phyloP scores from a whole-genome alignment of 2,113 vertebrate genomes.

The Platysternon megacephalum region DNA sequence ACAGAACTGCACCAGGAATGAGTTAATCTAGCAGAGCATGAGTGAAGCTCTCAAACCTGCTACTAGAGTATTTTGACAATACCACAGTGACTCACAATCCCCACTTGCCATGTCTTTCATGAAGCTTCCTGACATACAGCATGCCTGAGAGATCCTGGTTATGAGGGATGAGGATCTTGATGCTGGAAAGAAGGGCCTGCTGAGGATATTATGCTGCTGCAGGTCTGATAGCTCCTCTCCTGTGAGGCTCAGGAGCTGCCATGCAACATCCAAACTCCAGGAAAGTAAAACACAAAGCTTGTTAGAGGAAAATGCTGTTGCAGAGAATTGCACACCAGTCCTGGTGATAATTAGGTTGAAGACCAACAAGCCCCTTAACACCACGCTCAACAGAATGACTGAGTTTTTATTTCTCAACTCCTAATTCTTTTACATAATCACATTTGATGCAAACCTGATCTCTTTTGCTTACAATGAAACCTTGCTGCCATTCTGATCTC shows the following conservation, averaged over 20 bases:
- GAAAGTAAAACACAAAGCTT: background rate
- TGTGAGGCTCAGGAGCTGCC: background rate
- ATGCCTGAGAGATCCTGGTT: background rate
- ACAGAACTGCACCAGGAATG: background rate
- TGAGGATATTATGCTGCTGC: background rate
- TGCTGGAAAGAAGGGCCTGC: background rate
- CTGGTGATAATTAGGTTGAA: background rate
- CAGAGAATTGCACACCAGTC: background rate
- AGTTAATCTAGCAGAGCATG: background rate
- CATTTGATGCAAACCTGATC: background rate
- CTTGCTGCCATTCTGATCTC: background rate
- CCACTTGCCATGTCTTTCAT: background rate
- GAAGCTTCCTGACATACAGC: background rate
- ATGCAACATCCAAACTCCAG: rapidly evolving
- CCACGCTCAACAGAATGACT: background rate
- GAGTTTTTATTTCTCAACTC: background rate
- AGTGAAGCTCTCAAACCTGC: background rate
- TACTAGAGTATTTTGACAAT: background rate
- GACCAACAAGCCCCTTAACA: background rate
- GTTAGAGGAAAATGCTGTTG: background rate
- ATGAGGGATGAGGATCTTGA: background rate
- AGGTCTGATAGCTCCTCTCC: background rate
- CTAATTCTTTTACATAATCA: background rate
- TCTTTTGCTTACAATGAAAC: background rate
- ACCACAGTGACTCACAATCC: background rate